Base-by-base conservation (phyloP, 2,113 vertebrate species). In the Percina caprodes region DNA sequence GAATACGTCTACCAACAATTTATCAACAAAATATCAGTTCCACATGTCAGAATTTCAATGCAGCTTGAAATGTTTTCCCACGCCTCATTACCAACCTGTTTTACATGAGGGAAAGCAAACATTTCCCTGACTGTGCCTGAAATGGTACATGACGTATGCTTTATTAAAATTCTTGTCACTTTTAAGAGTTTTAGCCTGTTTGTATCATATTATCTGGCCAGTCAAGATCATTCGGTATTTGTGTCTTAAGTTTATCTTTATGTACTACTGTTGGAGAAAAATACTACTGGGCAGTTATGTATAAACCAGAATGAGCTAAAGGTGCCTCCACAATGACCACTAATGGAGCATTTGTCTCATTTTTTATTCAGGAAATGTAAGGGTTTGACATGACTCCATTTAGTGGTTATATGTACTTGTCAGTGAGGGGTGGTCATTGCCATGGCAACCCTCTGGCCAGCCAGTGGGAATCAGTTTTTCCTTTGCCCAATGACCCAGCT, bases 31-130 rank as follows among this genome's bases (percentile, higher is more conserved):
- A 61, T 58, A 16, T 51, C 55, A 60, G 46, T 71, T 74, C 59
- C 78, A 66, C 26, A 1, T 73, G 79, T 86, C 86, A 85, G 68
- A 65, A 54, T 71, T 67, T 68, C 56, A 74, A 24, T 68, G 82
- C 56, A 49, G 86, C 82, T 82, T 83, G 79, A 87, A 83, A 87
- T 77, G 63, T 72, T 85, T 73, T 24, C 24, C 14, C 61, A 80
- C 52, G 85, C 65, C 73, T 80, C 69, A 84, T 90, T 87, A 72
- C 84, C 67, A 21, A 35, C 21, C 35, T 68, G 42, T 76, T 82
- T 82, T 69, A 73, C 69, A 80, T 71, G 52, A 54, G 1, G 15
- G 8, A 14, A 18, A 42, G 19, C 5, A 35, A 16, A 1, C n/a
- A 35, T 81, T 74, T 73, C 21, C 69, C 74, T 33, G 23, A 69